A percentile compares a stretch with the other conserved stretches of the same genome.
Conservation (phyloP, 2,888 invertebrate species). For the Melanophora roralis region DNA sequence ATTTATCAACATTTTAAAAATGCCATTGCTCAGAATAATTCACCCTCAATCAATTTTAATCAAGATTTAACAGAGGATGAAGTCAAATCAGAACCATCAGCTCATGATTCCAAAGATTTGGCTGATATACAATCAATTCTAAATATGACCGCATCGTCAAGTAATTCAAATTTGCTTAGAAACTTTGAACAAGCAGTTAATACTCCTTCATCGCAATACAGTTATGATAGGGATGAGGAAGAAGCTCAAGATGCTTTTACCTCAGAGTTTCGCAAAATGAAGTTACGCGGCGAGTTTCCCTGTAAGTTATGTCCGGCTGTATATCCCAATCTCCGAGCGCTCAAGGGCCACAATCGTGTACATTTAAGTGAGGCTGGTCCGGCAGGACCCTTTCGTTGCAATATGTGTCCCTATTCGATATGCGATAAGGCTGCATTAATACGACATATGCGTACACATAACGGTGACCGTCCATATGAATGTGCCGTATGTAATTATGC, state of each 20-base stretch:
- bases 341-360: slow-evolving; percentile 93
- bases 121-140: slow-evolving; percentile 92
- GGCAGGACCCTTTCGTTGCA: slow-evolving; percentile 90
- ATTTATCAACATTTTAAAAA: slow-evolving; percentile 89
- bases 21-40: slow-evolving; percentile 78
- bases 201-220: slow-evolving; percentile 76
- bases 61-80: slow-evolving; percentile 63
- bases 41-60: slow-evolving; percentile 64
- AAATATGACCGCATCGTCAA: slow-evolving; percentile 83
- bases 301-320: slow-evolving; percentile 92
- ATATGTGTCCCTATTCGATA: slow-evolving; percentile 92
- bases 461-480: slow-evolving; percentile 96
- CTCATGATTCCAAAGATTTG: slow-evolving; percentile 84
- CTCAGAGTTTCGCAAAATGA: slow-evolving; percentile 92
- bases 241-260: slow-evolving; percentile 91
- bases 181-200: slow-evolving; percentile 79
- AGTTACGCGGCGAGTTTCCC: slow-evolving; percentile 91
- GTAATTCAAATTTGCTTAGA: slow-evolving; percentile 81
- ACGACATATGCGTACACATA: slow-evolving; percentile 95
- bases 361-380: slow-evolving; percentile 87
- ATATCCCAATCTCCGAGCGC: slow-evolving; percentile 91
- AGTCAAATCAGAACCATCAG: slow-evolving; percentile 67
- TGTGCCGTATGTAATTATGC: slow-evolving; percentile 97
- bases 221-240: slow-evolving; percentile 80
- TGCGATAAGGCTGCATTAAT: slow-evolving; percentile 92